Evolutionary conservation across 2,113 vertebrate species (phyloP), one percentile per base, ranked within the genome.

Genomic region (Peromyscus polionotus): DNA sequence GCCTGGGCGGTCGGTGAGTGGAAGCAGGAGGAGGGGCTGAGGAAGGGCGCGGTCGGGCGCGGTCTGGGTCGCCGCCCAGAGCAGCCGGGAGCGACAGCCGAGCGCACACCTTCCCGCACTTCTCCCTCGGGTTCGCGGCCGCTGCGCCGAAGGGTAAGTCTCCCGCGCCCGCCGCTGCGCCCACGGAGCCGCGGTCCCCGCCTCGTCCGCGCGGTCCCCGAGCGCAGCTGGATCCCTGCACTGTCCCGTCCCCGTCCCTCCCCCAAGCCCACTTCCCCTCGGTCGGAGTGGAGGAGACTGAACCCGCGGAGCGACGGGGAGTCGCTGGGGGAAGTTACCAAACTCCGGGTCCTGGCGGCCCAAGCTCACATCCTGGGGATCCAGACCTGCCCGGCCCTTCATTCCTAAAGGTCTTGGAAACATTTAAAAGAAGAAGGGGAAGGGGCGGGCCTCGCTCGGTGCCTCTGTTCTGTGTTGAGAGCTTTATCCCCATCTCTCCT

Each of bases 51-150:
- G 95, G 96, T 1, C 76, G 10, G 39, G 2, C 39, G 39, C 39
- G 39, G 39, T 24, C 68, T 7, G 5, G 90, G 20, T 85, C 7
- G n/a, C 26, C 24, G 0, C 11, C n/a, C 57, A 42, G 59, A 61
- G 59, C 39, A 1, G 39, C 6, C 33, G 0, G 0, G n/a, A 36
- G 39, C 67, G 0, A 73, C 63, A 70, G 3, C 5, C 0, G 4
- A 14, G 1, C n/a, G 39, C n/a, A 19, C 88, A 51, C 88, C 20
- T 61, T 54, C 39, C 48, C 0, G 3, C 24, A 0, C 20, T 10
- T 8, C 84, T 14, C 1, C 7, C 72, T 0, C 28, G 1, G 45
- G 1, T 0, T 76, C 57, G 42, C 5, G 4, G 17, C 10, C 14
- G 28, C 36, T 1, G 39, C 51, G 4, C 39, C 45, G 6, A 9